Percentiles rank a stretch among this genome's conserved stretches.
These are phyloP conservation scores for Phalacrocorax aristotelis DNA, from an alignment of 2,113 vertebrate species.

Conservation along the genomic window DNA sequence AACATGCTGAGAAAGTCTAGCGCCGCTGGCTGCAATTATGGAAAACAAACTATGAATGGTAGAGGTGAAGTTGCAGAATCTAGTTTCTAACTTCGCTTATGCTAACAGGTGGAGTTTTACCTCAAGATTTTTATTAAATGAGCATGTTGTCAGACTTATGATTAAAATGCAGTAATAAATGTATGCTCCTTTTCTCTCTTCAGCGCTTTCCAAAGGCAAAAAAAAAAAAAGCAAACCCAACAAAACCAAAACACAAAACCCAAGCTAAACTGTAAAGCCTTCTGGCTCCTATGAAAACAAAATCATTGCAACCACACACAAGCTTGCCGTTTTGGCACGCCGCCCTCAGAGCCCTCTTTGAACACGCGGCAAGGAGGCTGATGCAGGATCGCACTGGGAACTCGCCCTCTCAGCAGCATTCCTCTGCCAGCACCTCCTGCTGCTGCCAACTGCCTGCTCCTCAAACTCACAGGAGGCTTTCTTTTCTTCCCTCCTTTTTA, in stretches of 20 bases:
- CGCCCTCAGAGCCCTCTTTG: slow-evolving; percentile 61
- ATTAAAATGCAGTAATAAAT: slow-evolving; percentile 26
- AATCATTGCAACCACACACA: slow-evolving; percentile 57
- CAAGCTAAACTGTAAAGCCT: slow-evolving; percentile 31
- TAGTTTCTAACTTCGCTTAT: not conserved
- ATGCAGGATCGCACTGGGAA: slow-evolving; percentile 65
- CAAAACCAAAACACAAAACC: not conserved
- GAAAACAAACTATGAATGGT: slow-evolving; percentile 14
- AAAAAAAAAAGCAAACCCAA: not conserved
- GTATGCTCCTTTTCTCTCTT: not conserved
- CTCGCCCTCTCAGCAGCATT: slow-evolving; percentile 76
- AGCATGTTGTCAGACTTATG: not conserved
- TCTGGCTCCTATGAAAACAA: slow-evolving; percentile 60
- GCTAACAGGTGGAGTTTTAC: slow-evolving; percentile 29
- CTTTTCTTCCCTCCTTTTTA: not conserved
- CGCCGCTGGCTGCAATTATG: slow-evolving; percentile 22
- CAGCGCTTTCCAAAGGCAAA: not conserved
- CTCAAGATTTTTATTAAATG: slow-evolving; percentile 19
- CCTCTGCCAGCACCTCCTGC: slow-evolving; percentile 63
- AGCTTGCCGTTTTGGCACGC: slow-evolving; percentile 5
- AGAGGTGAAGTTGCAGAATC: slow-evolving; percentile 37
- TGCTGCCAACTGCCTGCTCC: slow-evolving; percentile 63
- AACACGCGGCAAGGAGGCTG: slow-evolving; percentile 54
- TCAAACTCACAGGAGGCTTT: slow-evolving; percentile 38
- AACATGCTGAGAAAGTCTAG: slow-evolving; percentile 19